Conservation (phyloP, 2,888 invertebrate species). For the Calameuta pallipes region DNA sequence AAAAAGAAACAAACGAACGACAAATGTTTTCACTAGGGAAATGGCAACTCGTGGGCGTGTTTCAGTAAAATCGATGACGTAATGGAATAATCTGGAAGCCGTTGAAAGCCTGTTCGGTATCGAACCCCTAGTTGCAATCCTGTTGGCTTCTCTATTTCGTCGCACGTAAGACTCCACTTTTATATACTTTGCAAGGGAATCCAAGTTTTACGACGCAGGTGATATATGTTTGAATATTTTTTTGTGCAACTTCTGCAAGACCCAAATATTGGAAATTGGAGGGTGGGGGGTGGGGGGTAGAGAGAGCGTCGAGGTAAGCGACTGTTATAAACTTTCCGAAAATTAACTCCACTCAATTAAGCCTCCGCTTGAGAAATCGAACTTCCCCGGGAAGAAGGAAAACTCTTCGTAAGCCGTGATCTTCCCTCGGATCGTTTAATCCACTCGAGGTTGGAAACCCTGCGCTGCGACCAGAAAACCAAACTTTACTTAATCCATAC, state of each 20-base stretch:
- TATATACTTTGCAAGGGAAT: background rate
- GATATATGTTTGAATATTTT: background rate
- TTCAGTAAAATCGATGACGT: slow-evolving; percentile 49
- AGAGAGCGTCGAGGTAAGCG: slow-evolving; percentile 28
- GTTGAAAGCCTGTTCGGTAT: slow-evolving; percentile 45
- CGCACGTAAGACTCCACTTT: background rate
- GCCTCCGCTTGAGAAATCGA: slow-evolving; percentile 45
- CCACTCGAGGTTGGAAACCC: slow-evolving; percentile 30
- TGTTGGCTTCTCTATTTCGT: background rate
- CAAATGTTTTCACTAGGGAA: background rate
- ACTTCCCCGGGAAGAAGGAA: slow-evolving; percentile 28
- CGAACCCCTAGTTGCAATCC: slow-evolving; percentile 23
- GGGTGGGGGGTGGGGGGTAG: too few species aligned
- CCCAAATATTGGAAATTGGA: background rate
- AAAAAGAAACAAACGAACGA: background rate
- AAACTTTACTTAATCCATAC: background rate
- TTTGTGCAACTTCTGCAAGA: background rate
- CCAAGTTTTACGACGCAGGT: background rate
- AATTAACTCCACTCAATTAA: slow-evolving; percentile 62
- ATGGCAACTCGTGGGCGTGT: slow-evolving; percentile 14
- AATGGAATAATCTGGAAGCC: slow-evolving; percentile 61
- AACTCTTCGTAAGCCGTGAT: slow-evolving; percentile 2
- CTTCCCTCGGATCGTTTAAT: slow-evolving; percentile 36
- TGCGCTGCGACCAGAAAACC: slow-evolving; percentile 30
- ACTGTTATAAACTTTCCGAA: slow-evolving; percentile 44